Conservation (phyloP, 2,797 vertebrate genomes). For the Sylvia borin region DNA sequence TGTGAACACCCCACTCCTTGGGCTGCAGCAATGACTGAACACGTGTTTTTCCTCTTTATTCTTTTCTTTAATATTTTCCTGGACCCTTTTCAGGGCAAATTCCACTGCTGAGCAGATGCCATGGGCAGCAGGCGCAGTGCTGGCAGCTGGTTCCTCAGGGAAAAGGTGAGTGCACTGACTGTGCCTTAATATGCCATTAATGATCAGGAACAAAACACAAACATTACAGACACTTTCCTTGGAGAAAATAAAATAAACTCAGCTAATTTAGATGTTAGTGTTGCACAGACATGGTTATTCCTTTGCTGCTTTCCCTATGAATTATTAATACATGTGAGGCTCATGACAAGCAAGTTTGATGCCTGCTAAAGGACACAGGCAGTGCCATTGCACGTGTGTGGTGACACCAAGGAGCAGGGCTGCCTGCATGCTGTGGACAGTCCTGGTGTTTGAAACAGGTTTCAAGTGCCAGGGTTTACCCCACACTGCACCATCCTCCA, state of each 20-base stretch:
- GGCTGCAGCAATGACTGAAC: background rate
- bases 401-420: background rate
- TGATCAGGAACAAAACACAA: background rate
- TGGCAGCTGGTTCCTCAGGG: background rate
- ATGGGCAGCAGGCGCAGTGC: background rate
- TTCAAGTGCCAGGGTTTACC: background rate
- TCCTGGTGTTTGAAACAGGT: background rate
- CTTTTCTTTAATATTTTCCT: background rate
- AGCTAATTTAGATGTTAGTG: background rate
- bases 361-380: background rate
- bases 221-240: background rate
- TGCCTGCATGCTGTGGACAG: accelerated
- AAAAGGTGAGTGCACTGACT: background rate
- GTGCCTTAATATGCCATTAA: background rate
- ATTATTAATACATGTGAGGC: background rate
- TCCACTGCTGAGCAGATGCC: background rate
- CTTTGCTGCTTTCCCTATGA: background rate
- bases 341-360: background rate
- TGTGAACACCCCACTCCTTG: accelerated
- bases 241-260: background rate
- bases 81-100: background rate
- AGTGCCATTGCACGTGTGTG: background rate
- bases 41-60: background rate
- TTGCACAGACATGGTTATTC: background rate
- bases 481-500: background rate